Conservation (phyloP, 2,797 vertebrate species). For the Malurus splendens region DNA sequence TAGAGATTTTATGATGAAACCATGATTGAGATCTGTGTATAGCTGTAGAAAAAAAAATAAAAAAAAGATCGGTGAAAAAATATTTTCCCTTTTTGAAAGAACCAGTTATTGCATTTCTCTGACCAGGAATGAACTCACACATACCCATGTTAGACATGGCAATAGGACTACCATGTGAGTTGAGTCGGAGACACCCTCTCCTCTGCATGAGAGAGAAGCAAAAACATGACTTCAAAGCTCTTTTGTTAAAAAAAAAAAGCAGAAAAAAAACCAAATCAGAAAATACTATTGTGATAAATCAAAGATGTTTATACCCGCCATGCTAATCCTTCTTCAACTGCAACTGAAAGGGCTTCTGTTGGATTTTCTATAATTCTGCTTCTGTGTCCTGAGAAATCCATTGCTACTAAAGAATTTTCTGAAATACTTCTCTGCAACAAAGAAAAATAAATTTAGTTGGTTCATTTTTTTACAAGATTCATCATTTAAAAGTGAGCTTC, state of each 20-base stretch:
- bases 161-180: conserved; percentile 83
- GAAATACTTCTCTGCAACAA: conserved; percentile 90
- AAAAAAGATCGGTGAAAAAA: conserved; percentile 4
- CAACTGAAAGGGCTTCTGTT: conserved; percentile 90
- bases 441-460: conserved; percentile 10
- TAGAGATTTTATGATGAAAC: conserved; percentile 94
- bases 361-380: conserved; percentile 95
- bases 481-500: not conserved
- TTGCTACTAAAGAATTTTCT: conserved; percentile 95
- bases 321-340: conserved; percentile 91
- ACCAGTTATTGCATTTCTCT: not conserved
- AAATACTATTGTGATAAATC: not conserved
- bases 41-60: conserved; percentile 66
- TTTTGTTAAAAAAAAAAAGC: not conserved
- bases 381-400: conserved; percentile 96
- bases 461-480: not conserved
- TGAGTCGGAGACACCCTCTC: conserved; percentile 90
- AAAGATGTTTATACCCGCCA: conserved; percentile 84
- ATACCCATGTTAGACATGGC: conserved; percentile 81
- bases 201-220: conserved; percentile 72
- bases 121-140: conserved; percentile 30
- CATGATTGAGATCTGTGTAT: conserved; percentile 90
- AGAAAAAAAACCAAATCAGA: not conserved
- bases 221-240: not conserved
- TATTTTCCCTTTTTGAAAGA: not conserved